Base-by-base conservation (phyloP, 1,140 invertebrate species). In the Diabrotica virgifera region DNA sequence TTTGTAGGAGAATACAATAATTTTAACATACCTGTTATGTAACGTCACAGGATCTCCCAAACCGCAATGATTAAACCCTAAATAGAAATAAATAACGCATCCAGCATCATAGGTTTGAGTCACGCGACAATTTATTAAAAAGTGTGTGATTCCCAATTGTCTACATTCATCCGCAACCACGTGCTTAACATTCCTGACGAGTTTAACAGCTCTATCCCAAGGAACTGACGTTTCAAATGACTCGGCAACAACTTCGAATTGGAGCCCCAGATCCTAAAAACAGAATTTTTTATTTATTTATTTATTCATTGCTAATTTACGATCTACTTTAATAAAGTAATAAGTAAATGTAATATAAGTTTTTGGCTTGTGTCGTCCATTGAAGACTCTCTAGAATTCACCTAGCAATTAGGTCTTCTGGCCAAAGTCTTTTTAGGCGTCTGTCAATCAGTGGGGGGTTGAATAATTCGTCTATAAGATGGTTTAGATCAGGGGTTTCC, bases 171-270 rank as follows among this genome's bases (percentile, higher is more conserved):
- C 76, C 4, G 81, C 77, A 0, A 98, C 83, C 46, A 92, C 81
- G 46, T 88, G 84, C 78, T 98, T 98, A 0, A 98, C 95, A 82
- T 96, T 97, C 36, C 85, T 82, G 76, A 95, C 97, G 11, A 98
- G 79, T 24, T 85, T 80, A n/a, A 90, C 77, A 6, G 94, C 90
- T 52, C 90, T 87, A 78, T 96, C 94, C 96, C 97, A 99, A 4
- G 96, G 91, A 12, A 97, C 95, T 0, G 96, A 98, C 0, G 97
- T 99, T 80, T 99, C 97, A 82, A 99, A 99, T 0, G 96, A 98
- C 80, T 99, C 97, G 0, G 95, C 90, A 8, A 99, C 87, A 51
- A 98, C 85, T 63, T 88, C 86, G 76, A 90, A 96, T 40, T 97
- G 90, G 56, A 98, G 83, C 0, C 88, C 96, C 52, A 98, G 80